Conservation (phyloP, 2,888 invertebrate genomes). For the Pristionchus japonicus region DNA sequence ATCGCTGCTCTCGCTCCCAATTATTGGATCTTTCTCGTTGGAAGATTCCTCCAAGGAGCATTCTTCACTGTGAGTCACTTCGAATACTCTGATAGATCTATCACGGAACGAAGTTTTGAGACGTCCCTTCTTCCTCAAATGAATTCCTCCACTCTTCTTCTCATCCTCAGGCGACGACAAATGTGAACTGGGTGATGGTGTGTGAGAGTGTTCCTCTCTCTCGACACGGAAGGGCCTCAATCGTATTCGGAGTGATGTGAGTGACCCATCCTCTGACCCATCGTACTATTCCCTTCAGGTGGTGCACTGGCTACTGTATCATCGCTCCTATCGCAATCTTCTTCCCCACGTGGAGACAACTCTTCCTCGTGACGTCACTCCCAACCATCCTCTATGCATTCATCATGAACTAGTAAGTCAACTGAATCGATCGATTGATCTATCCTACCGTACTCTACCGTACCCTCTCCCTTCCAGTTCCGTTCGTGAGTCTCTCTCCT, state of each 20-base stretch:
- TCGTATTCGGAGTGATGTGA: conserved; percentile 47
- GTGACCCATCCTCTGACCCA: neutral
- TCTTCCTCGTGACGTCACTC: conserved; percentile 49
- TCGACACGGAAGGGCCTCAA: conserved; percentile 38
- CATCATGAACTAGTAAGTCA: conserved; percentile 51
- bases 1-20: conserved; percentile 33
- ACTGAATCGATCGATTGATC: neutral
- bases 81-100: neutral
- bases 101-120: neutral
- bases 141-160: neutral
- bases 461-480: too few species aligned
- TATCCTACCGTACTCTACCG: neutral
- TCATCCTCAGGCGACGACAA: conserved; percentile 35
- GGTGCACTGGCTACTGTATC: conserved; percentile 60
- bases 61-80: conserved; percentile 43
- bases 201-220: conserved; percentile 46
- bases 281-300: conserved; percentile 1
- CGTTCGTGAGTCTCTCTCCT: conserved; percentile 55
- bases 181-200: conserved; percentile 47
- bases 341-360: conserved; percentile 53
- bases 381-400: conserved; percentile 51
- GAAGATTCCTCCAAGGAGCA: conserved; percentile 43
- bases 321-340: conserved; percentile 56
- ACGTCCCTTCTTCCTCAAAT: neutral
- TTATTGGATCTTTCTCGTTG: conserved; percentile 39